Evolutionary conservation across 2,797 vertebrate species (phyloP), one percentile per base, ranked within the genome.

Genomic region (Octomys mimax): DNA sequence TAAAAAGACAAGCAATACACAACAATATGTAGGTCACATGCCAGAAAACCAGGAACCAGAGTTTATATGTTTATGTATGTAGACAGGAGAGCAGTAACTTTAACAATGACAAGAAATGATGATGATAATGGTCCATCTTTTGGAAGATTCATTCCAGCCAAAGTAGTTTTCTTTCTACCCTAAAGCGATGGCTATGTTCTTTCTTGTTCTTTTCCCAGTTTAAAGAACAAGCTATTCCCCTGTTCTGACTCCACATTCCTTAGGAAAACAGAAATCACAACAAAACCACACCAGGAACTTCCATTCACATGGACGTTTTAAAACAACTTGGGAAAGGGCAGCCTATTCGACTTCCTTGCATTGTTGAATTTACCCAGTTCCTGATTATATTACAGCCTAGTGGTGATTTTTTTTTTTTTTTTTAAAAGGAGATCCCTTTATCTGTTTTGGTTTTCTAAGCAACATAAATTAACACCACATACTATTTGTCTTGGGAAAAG

Each of bases 321-420:
- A 93, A 96, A 96, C 96, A 98, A 97, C 97, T 97, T 95, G 97
- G 96, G 93, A 98, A 98, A 98, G 97, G 98, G 98, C 97, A 97
- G 92, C 70, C 96, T 96, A 73, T 97, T 98, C 96, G 92, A 98
- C 97, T 98, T 98, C 98, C 98, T 98, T 85, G 97, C 86, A 98
- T 99, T 98, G 98, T 98, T 98, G 92, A 95, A 84, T 90, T 96
- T 95, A 81, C 96, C 85, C 88, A 93, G 96, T 98, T 98, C 98
- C 98, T 98, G 95, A 98, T 98, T 96, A 95, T 95, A 86, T 96
- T 97, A 90, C 88, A 88, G 87, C 49, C 84, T 87, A 97, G 85
- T 96, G 93, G 96, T 96, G 95, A 96, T 97, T 96, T 98, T 54
- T 54, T 54, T 54, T 57, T 57, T 57, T 57, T 18, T 54, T 57